Percentiles rank a stretch among this genome's conserved stretches.
Evolutionary conservation across 2,113 vertebrate genomes (phyloP).

Genomic region (Trochalopteron elliotii): DNA sequence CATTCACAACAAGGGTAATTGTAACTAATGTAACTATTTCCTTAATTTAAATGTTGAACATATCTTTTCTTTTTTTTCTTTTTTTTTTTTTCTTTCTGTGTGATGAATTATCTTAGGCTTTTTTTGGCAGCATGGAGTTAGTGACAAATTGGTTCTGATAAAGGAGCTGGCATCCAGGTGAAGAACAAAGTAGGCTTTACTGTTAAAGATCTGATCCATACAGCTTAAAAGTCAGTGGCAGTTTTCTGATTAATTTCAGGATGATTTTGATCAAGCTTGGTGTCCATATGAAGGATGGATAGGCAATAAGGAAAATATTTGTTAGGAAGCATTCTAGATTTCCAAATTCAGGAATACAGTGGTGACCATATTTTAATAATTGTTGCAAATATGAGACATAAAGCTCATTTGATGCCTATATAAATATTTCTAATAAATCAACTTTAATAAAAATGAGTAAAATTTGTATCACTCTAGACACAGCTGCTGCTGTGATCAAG

Average conservation of each 20-base stretch:
- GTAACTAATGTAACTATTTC: not conserved
- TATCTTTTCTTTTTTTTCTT: not conserved
- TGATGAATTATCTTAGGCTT: not conserved
- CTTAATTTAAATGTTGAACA: not conserved
- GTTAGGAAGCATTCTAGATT: not conserved
- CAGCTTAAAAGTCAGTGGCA: not conserved
- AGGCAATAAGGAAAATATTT: not conserved
- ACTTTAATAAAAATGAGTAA: not conserved
- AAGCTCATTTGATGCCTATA: not conserved
- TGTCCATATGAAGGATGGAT: not conserved
- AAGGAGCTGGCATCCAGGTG: not conserved
- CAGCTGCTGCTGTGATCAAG: not conserved
- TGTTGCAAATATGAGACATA: not conserved
- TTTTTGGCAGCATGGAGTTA: not conserved
- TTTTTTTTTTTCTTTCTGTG: not conserved
- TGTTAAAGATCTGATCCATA: not conserved
- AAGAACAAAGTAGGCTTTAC: not conserved
- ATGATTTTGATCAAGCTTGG: not conserved
- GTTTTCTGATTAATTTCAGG: not conserved
- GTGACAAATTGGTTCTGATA: not conserved
- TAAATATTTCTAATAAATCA: not conserved
- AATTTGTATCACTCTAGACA: not conserved
- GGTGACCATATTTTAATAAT: not conserved
- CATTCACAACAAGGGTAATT: constrained; percentile 22
- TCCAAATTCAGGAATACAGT: not conserved